Evolutionary conservation across 2,888 invertebrate genomes (phyloP), one percentile per base, ranked within the genome.

Genomic region (Acleris laterana): DNA sequence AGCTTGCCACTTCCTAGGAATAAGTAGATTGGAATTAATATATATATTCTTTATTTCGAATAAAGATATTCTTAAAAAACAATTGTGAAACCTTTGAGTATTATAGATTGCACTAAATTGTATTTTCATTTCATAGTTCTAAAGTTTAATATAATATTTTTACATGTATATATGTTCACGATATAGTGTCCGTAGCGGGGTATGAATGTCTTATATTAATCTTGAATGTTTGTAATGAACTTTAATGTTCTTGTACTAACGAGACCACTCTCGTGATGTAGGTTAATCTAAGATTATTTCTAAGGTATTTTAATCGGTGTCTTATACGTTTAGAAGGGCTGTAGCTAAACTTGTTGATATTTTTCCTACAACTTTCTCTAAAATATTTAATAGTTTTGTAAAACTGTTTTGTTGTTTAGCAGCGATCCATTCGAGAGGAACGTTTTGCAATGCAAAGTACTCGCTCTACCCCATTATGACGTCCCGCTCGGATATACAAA

Each of bases 1-100:
- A 76, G 77, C 73, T 77, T 71, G 72, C 73, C 80, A 80, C 85
- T 87, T 85, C 85, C 86, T 86, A 78, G 77, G 75, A 71, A 73
- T 69, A 32, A 32, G 32, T 11, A 11, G 32, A 32, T 38, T 38
- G 13, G 4, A 38, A 38, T 13, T 38, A 38, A 38, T 38, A 38
- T 38, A 38, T 38, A 38, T 38, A 38, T 38, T 4, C 13, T 38
- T 38, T 38, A 38, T 38, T 11, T 13, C 13, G 5, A 38, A 13
- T 70, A 71, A 69, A 60, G 57, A 44, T 60, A 65, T 56, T 46
- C 46, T 59, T 59, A 46, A 20, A 63, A 46, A 52, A 25, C 38
- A 38, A 66, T 6, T 46, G 38, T 48, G 65, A 56, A 61, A 56
- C 51, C 64, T 59, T 63, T 61, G 59, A 22, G 17, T 64, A 65